A percentile compares a stretch with the other conserved stretches of the same genome.
phyloP scores from a whole-genome alignment of 2,888 invertebrate species.

The Mythimna ferrago region DNA sequence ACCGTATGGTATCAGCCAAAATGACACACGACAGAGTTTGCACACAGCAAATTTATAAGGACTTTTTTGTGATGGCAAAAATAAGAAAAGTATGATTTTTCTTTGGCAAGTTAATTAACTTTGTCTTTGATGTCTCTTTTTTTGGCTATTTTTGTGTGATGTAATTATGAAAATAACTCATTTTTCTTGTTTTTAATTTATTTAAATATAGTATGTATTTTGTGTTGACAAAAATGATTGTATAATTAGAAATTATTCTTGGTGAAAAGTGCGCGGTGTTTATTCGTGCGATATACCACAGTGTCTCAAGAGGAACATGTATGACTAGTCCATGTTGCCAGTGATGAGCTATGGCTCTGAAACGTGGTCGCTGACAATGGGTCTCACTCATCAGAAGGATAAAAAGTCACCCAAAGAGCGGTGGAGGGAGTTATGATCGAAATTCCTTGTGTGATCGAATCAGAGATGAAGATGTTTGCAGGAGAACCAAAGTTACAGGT shows the following conservation, averaged over 20 bases:
- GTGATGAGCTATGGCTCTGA: too few species aligned
- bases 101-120: conserved; percentile 20
- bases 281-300: too few species aligned
- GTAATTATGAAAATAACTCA: neutral
- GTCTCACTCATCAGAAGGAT: too few species aligned
- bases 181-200: neutral
- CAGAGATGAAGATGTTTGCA: too few species aligned
- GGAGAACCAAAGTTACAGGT: too few species aligned
- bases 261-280: neutral
- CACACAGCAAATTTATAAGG: neutral
- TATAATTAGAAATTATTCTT: too few species aligned
- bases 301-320: too few species aligned
- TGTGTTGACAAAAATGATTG: neutral
- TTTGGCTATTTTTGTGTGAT: neutral
- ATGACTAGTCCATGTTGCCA: too few species aligned
- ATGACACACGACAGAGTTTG: neutral
- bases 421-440: too few species aligned
- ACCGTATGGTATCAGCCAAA: conserved; percentile 8
- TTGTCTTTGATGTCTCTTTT: conserved; percentile 5
- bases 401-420: too few species aligned
- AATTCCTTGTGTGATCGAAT: too few species aligned
- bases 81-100: conserved; percentile 3
- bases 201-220: neutral
- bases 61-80: neutral
- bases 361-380: too few species aligned